Evolutionary conservation across 2,797 vertebrate species (phyloP).

Genomic region (Danio kyathit): DNA sequence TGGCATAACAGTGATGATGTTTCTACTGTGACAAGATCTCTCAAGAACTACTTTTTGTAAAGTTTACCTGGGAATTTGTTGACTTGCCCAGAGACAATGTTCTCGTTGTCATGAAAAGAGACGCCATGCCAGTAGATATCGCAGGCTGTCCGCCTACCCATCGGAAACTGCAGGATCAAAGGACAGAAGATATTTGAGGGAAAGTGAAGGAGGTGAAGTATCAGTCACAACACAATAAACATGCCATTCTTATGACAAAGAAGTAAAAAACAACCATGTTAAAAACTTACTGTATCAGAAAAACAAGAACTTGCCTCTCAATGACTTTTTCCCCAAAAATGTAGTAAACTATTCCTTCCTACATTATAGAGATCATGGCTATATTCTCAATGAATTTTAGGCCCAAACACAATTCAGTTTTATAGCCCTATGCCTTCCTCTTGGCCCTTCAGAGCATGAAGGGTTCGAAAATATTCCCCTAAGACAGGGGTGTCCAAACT

Average conservation of each 20-base stretch:
- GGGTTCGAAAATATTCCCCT: too few species aligned
- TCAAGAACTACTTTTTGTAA: neutral
- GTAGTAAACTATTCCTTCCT: neutral
- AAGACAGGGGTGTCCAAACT: too few species aligned
- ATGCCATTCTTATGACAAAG: slow-evolving; percentile 4
- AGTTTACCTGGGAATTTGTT: slow-evolving; percentile 98
- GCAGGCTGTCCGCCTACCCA: slow-evolving; percentile 90
- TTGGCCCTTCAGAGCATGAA: too few species aligned
- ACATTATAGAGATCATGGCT: neutral
- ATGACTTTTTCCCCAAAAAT: neutral
- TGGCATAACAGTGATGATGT: neutral
- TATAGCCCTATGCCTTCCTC: too few species aligned
- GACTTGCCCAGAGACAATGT: slow-evolving; percentile 93
- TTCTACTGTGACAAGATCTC: neutral
- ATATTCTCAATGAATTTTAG: neutral
- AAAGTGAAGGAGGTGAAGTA: neutral
- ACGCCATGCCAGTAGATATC: slow-evolving; percentile 99
- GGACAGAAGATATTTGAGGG: slow-evolving; percentile 14
- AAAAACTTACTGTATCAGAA: slow-evolving; percentile 7
- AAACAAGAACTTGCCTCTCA: neutral
- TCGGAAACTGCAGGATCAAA: slow-evolving; percentile 81
- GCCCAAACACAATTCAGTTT: too few species aligned
- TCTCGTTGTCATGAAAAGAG: slow-evolving; percentile 92
- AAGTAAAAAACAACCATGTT: neutral
- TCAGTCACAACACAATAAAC: slow-evolving; percentile 28